Base-by-base conservation (phyloP, 2,888 invertebrate genomes). In the Archips crataeganus region DNA sequence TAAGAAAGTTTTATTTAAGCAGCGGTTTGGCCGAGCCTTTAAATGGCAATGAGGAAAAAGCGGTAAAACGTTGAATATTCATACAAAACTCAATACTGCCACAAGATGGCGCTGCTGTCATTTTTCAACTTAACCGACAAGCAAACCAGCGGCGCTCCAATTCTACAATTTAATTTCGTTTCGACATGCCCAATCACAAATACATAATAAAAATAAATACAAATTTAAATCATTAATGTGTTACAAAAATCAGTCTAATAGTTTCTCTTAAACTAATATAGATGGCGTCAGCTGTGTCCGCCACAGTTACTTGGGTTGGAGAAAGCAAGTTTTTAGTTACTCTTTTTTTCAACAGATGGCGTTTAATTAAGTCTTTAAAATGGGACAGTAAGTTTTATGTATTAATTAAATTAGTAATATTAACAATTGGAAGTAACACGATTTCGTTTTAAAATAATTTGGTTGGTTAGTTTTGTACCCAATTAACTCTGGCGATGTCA, bases 201-300 rank as follows among this genome's bases (percentile, higher is more conserved):
- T 70, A 65, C 66, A 69, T 51, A 64, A 76, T 73, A 71, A 74
- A 71, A 63, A 77, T 75, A 79, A 72, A 63, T 67, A 67, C 42
- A 74, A 70, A 61, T 77, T 69, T 42, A 74, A 76, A 67, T 73
- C 57, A 78, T 79, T 78, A 81, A 82, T 78, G 80, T 80, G 81
- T 79, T 72, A 80, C 79, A 85, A 85, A 88, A 90, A 89, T 90
- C 92, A 91, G 92, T 91, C 92, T 91, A 90, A 88, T 82, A 82
- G 83, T 90, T 88, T 78, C 86, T 80, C 89, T 89, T 89, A 89
- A 85, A 86, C 86, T 88, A 87, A 85, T 82, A 81, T 57, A 62
- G 54, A 68, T 49, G 42, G 23, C 23, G 65, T 10, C 34, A 2
- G 57, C 57, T 57, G 57, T 9, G 10, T 15, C 32, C 32, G 57